These are phyloP conservation scores for Alethe diademata DNA, from an alignment of 2,113 vertebrate genomes.

Conservation along the genomic window DNA sequence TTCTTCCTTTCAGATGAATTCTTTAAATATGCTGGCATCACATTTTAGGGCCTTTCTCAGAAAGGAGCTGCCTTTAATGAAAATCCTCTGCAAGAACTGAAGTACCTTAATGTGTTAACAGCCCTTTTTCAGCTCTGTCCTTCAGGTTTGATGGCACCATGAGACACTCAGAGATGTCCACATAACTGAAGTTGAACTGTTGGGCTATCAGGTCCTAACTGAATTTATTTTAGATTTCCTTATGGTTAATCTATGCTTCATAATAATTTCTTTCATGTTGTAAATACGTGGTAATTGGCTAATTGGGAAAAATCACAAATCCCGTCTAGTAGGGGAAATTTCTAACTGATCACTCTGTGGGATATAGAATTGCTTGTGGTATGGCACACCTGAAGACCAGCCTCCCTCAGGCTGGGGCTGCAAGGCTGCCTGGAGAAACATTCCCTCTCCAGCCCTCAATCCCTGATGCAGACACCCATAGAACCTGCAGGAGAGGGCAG, in stretches of 20 bases:
- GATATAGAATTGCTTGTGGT: neutral
- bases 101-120: neutral
- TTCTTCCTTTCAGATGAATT: neutral
- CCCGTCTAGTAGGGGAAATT: neutral
- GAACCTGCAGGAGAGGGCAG: neutral
- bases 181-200: neutral
- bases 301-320: neutral
- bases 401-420: neutral
- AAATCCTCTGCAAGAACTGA: neutral
- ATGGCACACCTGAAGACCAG: neutral
- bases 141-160: neutral
- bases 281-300: neutral
- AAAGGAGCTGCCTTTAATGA: neutral
- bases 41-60: neutral
- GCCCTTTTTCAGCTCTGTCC: neutral
- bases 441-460: neutral
- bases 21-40: neutral
- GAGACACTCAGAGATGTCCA: neutral
- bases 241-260: neutral
- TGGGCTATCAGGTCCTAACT: neutral
- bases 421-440: accelerated
- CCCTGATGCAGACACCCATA: accelerated
- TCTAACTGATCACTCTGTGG: neutral
- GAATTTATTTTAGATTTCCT: neutral
- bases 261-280: neutral